These are phyloP conservation scores for Centropyge bicolor DNA, from an alignment of 2,797 vertebrate genomes.

Conservation along the genomic window DNA sequence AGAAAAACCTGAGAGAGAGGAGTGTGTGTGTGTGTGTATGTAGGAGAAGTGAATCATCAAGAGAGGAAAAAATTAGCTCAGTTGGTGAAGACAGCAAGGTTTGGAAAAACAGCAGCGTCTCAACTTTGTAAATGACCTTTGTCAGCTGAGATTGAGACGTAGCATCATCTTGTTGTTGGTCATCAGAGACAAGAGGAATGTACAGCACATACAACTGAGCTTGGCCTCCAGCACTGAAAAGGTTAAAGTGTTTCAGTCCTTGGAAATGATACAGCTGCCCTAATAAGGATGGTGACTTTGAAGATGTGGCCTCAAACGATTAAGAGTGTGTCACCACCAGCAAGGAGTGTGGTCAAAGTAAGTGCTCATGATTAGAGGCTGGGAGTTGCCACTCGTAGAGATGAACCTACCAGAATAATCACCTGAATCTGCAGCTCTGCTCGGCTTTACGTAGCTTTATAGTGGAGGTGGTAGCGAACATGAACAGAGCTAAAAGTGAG, in stretches of 20 bases:
- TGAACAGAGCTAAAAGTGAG: neutral
- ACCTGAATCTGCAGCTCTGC: neutral
- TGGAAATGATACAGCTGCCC: neutral
- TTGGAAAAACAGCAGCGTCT: neutral
- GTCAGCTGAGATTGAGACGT: constrained; percentile 14
- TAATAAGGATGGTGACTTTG: neutral
- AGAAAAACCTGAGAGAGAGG: neutral
- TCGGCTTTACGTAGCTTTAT: neutral
- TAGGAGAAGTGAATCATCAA: neutral
- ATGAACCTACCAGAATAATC: neutral
- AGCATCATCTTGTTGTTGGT: constrained; percentile 13
- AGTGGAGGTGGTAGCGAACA: no score
- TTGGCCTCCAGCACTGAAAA: neutral
- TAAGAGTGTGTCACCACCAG: neutral
- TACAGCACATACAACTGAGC: neutral
- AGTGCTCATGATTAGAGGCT: neutral
- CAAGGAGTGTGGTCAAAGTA: neutral
- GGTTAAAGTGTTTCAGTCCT: neutral
- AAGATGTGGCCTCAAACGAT: neutral
- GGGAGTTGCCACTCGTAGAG: neutral
- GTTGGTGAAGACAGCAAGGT: neutral
- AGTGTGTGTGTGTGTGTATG: no score
- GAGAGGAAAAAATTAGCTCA: neutral
- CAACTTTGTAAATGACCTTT: constrained; percentile 2
- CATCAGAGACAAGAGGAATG: constrained; percentile 19